phyloP scores from a whole-genome alignment of 2,797 vertebrate genomes.

The Antennarius maculatus region DNA sequence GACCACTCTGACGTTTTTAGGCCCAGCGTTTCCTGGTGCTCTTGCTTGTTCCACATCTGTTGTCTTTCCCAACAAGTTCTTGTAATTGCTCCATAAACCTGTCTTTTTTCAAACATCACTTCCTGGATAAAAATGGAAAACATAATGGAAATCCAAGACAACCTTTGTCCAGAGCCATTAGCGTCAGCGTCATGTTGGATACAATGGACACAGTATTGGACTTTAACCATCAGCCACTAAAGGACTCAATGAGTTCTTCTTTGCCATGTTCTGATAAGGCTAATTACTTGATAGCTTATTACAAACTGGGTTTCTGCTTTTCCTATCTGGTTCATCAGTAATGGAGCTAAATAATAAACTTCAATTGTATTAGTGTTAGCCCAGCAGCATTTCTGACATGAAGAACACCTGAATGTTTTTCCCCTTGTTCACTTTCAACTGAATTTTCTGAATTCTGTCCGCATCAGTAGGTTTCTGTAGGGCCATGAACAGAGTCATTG shows the following conservation, averaged over 20 bases:
- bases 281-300: background rate
- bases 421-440: background rate
- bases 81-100: background rate
- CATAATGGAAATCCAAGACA: background rate
- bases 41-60: background rate
- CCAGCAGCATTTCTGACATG: background rate
- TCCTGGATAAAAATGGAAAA: slow-evolving; percentile 27
- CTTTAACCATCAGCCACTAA: background rate
- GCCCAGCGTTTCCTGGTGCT: slow-evolving; percentile 9
- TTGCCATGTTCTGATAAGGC: slow-evolving; percentile 3
- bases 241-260: background rate
- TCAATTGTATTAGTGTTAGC: background rate
- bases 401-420: too few relatives aligned
- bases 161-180: slow-evolving; percentile 24
- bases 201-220: background rate
- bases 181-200: background rate
- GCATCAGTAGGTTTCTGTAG: slow-evolving; percentile 2
- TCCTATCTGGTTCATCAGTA: background rate
- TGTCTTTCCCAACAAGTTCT: background rate
- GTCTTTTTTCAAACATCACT: background rate
- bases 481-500: slow-evolving; percentile 17
- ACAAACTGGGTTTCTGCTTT: background rate
- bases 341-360: background rate
- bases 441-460: slow-evolving; percentile 21
- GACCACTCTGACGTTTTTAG: background rate